Percentiles rank a stretch among this genome's conserved stretches.
These are phyloP conservation scores for Anoplolepis gracilipes DNA, from an alignment of 1,140 invertebrate genomes.

Conservation along the genomic window DNA sequence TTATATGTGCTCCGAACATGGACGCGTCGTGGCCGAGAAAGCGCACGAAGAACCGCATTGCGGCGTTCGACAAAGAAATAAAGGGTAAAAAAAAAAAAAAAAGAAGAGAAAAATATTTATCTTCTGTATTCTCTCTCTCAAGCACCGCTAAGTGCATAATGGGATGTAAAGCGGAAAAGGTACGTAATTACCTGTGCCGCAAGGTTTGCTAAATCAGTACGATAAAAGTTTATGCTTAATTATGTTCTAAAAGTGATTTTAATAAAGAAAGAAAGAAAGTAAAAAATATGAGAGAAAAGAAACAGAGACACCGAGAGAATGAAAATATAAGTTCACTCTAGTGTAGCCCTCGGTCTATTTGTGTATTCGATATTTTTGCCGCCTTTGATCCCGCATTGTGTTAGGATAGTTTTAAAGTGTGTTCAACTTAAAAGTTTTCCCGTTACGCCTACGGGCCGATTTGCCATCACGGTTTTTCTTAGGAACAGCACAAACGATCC, in stretches of 20 bases:
- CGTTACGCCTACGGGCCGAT: conserved; percentile 46
- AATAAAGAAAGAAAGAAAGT: conserved; percentile 19
- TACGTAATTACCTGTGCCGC: not conserved
- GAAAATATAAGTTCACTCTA: not conserved
- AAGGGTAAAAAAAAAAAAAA: not conserved
- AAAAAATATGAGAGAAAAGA: not conserved
- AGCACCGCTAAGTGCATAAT: not conserved
- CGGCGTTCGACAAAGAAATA: conserved; percentile 46
- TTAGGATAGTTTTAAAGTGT: conserved; percentile 50
- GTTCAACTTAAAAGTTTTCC: conserved; percentile 38
- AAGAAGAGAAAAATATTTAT: not conserved
- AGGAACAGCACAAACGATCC: conserved; percentile 41
- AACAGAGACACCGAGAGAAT: not conserved
- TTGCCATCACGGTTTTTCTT: conserved; percentile 37
- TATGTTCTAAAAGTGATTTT: conserved; percentile 12
- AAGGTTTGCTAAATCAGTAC: not conserved
- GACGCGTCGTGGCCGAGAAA: conserved; percentile 31
- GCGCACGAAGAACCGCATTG: conserved; percentile 45
- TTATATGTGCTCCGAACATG: conserved; percentile 29
- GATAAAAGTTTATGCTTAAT: conserved; percentile 6
- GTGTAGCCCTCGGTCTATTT: conserved; percentile 8
- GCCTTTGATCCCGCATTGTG: conserved; percentile 42
- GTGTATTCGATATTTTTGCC: conserved; percentile 34
- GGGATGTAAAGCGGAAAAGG: not conserved
- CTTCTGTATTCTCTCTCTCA: not conserved